Base-by-base conservation (phyloP, 2,797 vertebrate species). In the Enteromius afrohamiltoni region DNA sequence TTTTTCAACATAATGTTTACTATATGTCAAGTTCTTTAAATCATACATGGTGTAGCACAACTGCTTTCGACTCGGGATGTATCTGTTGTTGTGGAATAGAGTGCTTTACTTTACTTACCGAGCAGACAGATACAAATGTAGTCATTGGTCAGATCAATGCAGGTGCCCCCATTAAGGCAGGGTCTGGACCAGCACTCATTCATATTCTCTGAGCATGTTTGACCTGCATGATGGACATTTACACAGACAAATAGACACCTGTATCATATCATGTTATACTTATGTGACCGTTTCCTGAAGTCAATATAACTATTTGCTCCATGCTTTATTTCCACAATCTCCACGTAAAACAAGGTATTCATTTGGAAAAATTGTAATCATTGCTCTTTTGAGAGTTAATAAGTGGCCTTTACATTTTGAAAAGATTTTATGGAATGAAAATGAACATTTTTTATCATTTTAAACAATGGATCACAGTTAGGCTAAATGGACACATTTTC, bases 141-240 rank as follows among this genome's bases (percentile, higher is more conserved):
- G 87, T 92, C 92, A 91, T 92, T 93, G 87, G 89, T 85, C 68
- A 90, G 87, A 90, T 95, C 93, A 89, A 94, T 85, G 91, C 94
- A 96, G 1, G 91, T 93, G 83, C 94, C 95, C 91, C 94, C 92
- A 45, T 96, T 95, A 87, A 93, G 90, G 89, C 95, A 96, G 51
- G 92, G 93, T 86, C 85, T 92, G 37, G 93, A 93, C 91, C 90
- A 90, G 85, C 95, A 96, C 7, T 93, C 93, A 71, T 89, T 92
- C 82, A 91, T 82, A 82, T 0, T 92, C 90, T 92, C 83, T 16
- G 93, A 91, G 88, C 94, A 96, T 1, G 85, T 93, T 88, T 92
- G 89, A 87, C 94, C 94, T 96, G 89, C 87, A 91, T 88, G 77
- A 89, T 83, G 73, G 23, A 82, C 29, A 90, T 85, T 53, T 40